phyloP scores from a whole-genome alignment of 1,140 invertebrate species.

The Tetragnatha versicolor region DNA sequence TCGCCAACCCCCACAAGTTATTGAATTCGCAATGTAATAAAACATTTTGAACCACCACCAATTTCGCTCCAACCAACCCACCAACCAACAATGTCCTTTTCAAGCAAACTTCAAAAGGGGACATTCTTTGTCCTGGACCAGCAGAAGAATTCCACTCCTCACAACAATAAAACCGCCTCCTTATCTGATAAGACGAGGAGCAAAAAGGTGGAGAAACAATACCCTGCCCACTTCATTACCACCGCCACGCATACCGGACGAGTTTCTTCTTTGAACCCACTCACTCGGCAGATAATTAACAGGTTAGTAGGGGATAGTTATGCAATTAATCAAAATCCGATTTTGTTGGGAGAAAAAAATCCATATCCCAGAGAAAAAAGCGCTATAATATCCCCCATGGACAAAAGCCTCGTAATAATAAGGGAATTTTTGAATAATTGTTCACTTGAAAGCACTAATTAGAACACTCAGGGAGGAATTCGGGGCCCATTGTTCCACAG shows the following conservation, averaged over 20 bases:
- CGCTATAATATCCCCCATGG: conserved; percentile 9
- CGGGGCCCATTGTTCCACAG: conserved; percentile 4
- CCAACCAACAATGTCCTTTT: too few species aligned
- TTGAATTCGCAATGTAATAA: too few species aligned
- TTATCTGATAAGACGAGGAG: too few species aligned
- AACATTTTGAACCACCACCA: too few species aligned
- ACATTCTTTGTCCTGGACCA: too few species aligned
- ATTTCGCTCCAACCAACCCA: too few species aligned
- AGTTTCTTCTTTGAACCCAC: background rate
- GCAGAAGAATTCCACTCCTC: too few species aligned
- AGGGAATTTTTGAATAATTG: conserved; percentile 26
- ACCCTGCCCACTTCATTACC: conserved; percentile 12
- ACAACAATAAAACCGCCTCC: too few species aligned
- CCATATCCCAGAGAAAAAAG: background rate
- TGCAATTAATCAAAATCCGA: conserved; percentile 30
- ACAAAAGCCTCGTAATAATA: background rate
- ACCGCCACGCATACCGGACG: conserved; percentile 1
- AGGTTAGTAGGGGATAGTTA: conserved; percentile 32
- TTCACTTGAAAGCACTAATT: conserved; percentile 37
- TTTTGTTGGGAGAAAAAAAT: background rate
- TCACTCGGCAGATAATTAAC: conserved; percentile 20
- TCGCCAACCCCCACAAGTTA: too few species aligned
- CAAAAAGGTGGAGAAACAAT: too few species aligned
- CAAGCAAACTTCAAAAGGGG: too few species aligned
- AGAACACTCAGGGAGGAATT: background rate